Base-by-base conservation (phyloP, 2,797 vertebrate species). In the Heteromormyrus szaboi region DNA sequence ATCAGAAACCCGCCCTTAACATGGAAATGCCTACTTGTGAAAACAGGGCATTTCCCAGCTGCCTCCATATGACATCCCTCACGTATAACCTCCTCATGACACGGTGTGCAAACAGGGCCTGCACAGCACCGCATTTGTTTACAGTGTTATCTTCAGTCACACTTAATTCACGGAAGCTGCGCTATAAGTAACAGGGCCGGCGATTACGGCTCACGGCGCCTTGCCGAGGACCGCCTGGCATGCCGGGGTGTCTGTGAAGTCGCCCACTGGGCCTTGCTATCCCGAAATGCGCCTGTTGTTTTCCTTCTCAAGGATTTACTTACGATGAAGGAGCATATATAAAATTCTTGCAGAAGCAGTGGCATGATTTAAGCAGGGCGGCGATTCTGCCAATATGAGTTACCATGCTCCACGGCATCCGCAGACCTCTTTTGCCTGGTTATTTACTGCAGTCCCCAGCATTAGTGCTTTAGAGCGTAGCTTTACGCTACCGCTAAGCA, bases 361-460 rank as follows among this genome's bases (percentile, higher is more conserved):
- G 44, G 88, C 37, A 50, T 46, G 87, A 91, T 91, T 91, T 90
- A 89, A 79, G 29, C 81, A 22, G 44, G 37, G 54, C 54, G 53
- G 89, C 12, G 44, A 83, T 88, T 90, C 59, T 81, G 86, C 86
- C 89, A 91, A 92, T 91, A 68, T 72, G 88, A 91, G 90, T 54
- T 89, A 83, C 90, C 92, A 90, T 90, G 90, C 89, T 91, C 90
- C 90, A 92, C 89, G 90, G 91, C 90, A 91, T 89, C 91, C 37
- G 5, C 88, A 86, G 91, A 89, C 90, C 85, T 90, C 91, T 89
- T 91, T 87, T 90, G 86, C 86, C 6, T 3, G 92, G 88, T 93
- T 93, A 93, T 94, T 89, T 90, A 93, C 92, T 94, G 90, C 91
- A 87, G 88, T 90, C 90, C 79, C 90, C 91, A 90, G 90, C 90